A percentile compares a stretch with the other conserved stretches of the same genome.
phyloP scores from a whole-genome alignment of 2,113 vertebrate species.

The Hylia prasina region DNA sequence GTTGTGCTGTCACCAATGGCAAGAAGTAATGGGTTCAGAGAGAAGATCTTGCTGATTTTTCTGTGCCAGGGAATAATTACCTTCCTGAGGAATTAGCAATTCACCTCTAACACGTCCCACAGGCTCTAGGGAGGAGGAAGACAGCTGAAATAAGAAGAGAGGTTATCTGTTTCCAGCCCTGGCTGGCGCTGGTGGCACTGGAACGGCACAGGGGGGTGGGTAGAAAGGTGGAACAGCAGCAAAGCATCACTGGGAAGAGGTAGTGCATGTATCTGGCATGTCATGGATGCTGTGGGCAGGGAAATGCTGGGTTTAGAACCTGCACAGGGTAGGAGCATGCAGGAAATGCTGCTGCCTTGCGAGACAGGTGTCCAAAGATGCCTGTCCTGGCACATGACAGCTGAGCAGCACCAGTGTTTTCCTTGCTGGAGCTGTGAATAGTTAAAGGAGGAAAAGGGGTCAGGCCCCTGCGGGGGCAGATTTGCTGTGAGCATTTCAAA shows the following conservation, averaged over 20 bases:
- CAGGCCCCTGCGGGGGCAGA: neutral
- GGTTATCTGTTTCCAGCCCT: neutral
- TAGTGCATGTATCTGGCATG: accelerated
- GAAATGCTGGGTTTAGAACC: neutral
- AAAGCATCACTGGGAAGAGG: neutral
- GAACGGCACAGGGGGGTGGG: neutral
- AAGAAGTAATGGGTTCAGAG: neutral
- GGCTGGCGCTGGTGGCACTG: neutral
- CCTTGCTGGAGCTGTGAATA: neutral
- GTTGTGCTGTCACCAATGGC: neutral
- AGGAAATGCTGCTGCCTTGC: neutral
- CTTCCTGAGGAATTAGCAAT: neutral
- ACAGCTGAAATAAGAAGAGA: neutral
- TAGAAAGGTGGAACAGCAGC: neutral
- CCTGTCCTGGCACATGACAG: neutral
- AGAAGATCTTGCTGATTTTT: neutral
- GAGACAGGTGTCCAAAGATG: neutral
- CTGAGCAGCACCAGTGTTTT: neutral
- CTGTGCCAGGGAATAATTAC: neutral
- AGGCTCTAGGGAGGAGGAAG: neutral
- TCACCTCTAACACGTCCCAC: neutral
- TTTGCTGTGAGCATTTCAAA: neutral
- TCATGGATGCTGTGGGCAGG: neutral
- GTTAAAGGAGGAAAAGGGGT: neutral
- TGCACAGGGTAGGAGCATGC: neutral